Evolutionary conservation across 2,113 vertebrate genomes (phyloP).

Genomic region (Pantherophis guttatus): DNA sequence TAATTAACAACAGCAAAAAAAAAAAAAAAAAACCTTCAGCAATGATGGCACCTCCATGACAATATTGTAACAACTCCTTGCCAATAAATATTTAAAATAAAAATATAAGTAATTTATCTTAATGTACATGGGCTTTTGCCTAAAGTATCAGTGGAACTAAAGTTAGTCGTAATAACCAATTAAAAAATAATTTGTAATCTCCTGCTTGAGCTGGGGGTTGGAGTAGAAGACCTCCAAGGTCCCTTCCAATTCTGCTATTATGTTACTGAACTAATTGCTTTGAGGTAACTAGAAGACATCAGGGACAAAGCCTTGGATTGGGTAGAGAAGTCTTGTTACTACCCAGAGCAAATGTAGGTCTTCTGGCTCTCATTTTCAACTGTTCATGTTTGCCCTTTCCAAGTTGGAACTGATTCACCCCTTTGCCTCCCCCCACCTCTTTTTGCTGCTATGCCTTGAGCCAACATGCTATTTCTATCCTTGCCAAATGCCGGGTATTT

Average conservation of each 20-base stretch:
- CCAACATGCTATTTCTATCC: conserved; percentile 2
- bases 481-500: conserved; percentile 12
- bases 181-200: background rate
- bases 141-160: background rate
- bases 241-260: background rate
- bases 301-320: background rate
- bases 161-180: background rate
- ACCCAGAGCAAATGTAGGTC: conserved; percentile 5
- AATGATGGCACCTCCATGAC: background rate
- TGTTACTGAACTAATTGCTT: background rate
- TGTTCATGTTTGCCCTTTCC: conserved; percentile 18
- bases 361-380: background rate
- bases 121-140: background rate
- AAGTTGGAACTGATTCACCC: conserved; percentile 16
- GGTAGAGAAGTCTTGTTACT: background rate
- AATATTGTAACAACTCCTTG: background rate
- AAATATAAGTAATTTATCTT: background rate
- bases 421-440: background rate
- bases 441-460: background rate
- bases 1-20: background rate
- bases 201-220: background rate
- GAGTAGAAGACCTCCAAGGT: background rate
- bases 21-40: background rate
- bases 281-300: background rate
- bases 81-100: background rate